phyloP scores from a whole-genome alignment of 1,140 invertebrate species.

The Holotrichia oblita region DNA sequence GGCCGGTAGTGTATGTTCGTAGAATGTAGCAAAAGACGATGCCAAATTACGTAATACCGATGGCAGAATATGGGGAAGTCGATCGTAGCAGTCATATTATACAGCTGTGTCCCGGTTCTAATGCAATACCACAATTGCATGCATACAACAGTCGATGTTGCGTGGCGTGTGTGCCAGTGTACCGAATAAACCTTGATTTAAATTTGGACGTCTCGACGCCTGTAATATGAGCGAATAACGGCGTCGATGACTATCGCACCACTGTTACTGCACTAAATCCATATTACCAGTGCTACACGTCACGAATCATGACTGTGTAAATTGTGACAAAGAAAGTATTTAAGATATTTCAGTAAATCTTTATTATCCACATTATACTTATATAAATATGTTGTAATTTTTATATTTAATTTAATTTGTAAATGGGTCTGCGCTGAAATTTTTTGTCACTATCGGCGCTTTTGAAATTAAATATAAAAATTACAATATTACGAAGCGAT shows the following conservation, averaged over 20 bases:
- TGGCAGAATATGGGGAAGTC: neutral
- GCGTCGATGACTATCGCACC: slow-evolving; percentile 39
- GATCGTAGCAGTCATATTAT: neutral
- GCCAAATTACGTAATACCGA: neutral
- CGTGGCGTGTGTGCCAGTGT: neutral
- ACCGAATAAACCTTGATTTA: slow-evolving; percentile 45
- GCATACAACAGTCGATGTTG: slow-evolving; percentile 1
- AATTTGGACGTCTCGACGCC: slow-evolving; percentile 44
- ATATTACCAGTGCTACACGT: too few relatives aligned
- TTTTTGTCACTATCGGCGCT: too few relatives aligned
- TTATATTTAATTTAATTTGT: too few relatives aligned
- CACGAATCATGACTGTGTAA: too few relatives aligned
- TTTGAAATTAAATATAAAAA: too few relatives aligned
- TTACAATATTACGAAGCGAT: too few relatives aligned
- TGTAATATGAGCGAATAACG: slow-evolving; percentile 41
- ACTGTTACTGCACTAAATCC: neutral
- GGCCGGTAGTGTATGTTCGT: too few relatives aligned
- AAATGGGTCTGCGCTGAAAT: too few relatives aligned
- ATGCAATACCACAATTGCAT: neutral
- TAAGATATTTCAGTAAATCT: too few relatives aligned
- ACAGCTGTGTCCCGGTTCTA: neutral
- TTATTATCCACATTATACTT: too few relatives aligned
- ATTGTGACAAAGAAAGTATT: too few relatives aligned
- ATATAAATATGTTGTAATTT: too few relatives aligned
- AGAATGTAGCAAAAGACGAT: neutral